A percentile compares a stretch with the other conserved stretches of the same genome.
Evolutionary conservation across 2,797 vertebrate genomes (phyloP).

Genomic region (Manis javanica): DNA sequence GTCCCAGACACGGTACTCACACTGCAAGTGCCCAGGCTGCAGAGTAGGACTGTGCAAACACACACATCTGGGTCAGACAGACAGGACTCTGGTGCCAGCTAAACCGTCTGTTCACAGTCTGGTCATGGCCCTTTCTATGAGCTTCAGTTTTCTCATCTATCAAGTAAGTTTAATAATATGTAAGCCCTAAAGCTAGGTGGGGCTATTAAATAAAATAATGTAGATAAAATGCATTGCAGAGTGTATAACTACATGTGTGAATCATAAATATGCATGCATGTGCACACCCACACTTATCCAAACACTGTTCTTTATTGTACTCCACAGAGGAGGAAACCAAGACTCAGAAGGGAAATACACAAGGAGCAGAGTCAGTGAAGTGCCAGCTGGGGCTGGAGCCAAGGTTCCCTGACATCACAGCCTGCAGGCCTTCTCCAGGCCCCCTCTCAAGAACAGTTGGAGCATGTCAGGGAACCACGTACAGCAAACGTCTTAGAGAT

Average conservation of each 20-base stretch:
- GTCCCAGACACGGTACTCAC: background rate
- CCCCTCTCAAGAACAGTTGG: no score
- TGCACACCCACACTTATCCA: background rate
- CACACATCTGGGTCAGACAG: fast-evolving
- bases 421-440: background rate
- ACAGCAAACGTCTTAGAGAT: background rate
- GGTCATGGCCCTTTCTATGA: background rate
- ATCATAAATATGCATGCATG: fast-evolving
- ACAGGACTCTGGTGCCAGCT: background rate
- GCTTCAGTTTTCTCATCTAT: background rate
- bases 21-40: background rate
- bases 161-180: background rate
- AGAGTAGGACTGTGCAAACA: fast-evolving
- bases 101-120: background rate
- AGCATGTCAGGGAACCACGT: background rate
- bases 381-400: background rate
- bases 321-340: background rate
- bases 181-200: background rate
- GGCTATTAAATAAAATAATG: background rate
- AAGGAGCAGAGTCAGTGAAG: background rate
- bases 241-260: background rate
- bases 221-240: background rate
- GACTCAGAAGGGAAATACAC: background rate
- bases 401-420: fast-evolving
- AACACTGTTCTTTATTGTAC: background rate